Base-by-base conservation (phyloP, 2,888 invertebrate genomes). In the Mechanitis messenoides region DNA sequence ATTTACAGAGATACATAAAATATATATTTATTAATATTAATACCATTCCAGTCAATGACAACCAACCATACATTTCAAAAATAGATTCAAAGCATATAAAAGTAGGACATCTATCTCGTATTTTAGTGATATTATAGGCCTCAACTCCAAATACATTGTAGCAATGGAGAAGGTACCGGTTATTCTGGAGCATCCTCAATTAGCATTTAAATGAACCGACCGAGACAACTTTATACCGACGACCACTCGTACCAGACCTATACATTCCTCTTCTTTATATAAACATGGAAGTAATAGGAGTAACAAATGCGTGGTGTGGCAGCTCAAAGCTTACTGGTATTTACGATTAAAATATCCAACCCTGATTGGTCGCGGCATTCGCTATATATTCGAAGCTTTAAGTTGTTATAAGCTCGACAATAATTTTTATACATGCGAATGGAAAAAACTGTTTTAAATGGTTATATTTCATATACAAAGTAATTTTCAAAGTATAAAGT, bases 141-240 rank as follows among this genome's bases (percentile, higher is more conserved):
- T 61, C 42, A 9, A 55, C 50, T 45, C 38, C 46, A 50, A 47
- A 53, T 58, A 66, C 64, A 66, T 55, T 61, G 65, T 63, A 60
- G n/a, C 50, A 6, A 45, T n/a, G 47, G 62, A 63, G 61, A 64
- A 73, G 72, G 68, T 80, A 85, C 85, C 81, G 82, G 82, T 84
- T 84, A 78, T 79, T 78, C 75, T 76, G 71, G 74, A 78, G 74
- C 75, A 84, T 80, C 73, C 63, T 75, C 72, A 75, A 90, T 90
- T 89, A 87, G 81, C 87, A 89, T 90, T 87, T 88, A 88, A 88
- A 89, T 87, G 85, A 89, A 84, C 80, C 69, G 79, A 79, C 80
- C 83, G 76, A 86, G 81, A 88, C 87, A 84, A 86, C 87, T 88
- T 85, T 81, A 87, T 90, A 86, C 74, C 74, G 79, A 67, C 72